phyloP scores from a whole-genome alignment of 2,797 vertebrate genomes.

The Harpagifer antarcticus region DNA sequence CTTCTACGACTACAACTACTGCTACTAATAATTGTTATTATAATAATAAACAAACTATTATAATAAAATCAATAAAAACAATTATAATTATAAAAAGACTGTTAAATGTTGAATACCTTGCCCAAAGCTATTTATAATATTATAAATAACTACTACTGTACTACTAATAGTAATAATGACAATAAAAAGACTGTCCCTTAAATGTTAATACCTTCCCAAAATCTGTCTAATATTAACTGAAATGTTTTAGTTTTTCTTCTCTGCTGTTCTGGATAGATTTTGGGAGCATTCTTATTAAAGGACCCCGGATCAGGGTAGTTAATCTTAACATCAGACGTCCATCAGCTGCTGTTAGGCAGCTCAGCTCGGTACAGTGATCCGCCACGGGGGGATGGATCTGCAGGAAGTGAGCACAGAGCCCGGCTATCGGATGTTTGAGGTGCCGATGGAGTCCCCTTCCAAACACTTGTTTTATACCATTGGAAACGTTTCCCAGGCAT shows the following conservation, averaged over 20 bases:
- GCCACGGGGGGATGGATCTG: constrained; percentile 23
- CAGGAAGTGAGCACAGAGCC: constrained; percentile 37
- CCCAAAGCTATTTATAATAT: too few relatives aligned
- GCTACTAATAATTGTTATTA: too few relatives aligned
- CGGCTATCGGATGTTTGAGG: constrained; percentile 29
- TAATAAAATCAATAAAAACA: too few relatives aligned
- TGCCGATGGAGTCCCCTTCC: not conserved
- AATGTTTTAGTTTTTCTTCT: not conserved
- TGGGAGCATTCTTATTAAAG: not conserved
- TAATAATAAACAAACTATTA: too few relatives aligned
- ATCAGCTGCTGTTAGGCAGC: constrained; percentile 37
- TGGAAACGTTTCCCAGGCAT: not conserved
- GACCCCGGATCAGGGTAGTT: constrained; percentile 9
- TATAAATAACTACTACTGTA: too few relatives aligned
- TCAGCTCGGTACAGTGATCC: constrained; percentile 27
- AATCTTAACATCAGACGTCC: constrained; percentile 40
- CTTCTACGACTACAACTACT: too few relatives aligned
- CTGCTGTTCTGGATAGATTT: not conserved
- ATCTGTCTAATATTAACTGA: not conserved
- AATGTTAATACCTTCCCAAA: not conserved
- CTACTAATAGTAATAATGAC: too few relatives aligned
- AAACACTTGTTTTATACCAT: not conserved
- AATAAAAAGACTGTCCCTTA: not conserved
- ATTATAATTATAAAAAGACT: too few relatives aligned
- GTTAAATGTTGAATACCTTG: too few relatives aligned